Conservation (phyloP, 2,888 invertebrate genomes). For the Thera obeliscata region DNA sequence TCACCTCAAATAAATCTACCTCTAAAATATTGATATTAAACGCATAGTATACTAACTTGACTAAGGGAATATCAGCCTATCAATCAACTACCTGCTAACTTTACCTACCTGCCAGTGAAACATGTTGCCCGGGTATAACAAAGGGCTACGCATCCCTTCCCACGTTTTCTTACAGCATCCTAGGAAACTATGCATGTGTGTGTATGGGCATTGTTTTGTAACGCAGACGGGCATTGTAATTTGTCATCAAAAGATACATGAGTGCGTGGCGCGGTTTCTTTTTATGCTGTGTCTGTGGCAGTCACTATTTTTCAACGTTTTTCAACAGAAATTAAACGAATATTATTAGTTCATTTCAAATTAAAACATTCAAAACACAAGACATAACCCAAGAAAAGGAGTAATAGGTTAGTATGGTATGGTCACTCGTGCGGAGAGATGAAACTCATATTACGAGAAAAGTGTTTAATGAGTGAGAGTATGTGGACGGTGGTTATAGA, state of each 20-base stretch:
- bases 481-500: too few species aligned
- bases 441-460: too few species aligned
- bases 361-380: too few species aligned
- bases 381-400: too few species aligned
- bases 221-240: constrained; percentile 41
- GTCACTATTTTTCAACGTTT: neutral
- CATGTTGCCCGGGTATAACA: constrained; percentile 36
- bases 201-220: constrained; percentile 35
- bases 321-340: too few species aligned
- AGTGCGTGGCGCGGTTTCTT: constrained; percentile 24
- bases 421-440: too few species aligned
- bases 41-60: constrained; percentile 28
- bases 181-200: constrained; percentile 35
- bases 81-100: constrained; percentile 38
- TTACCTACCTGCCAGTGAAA: constrained; percentile 41
- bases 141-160: constrained; percentile 39
- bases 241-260: constrained; percentile 41
- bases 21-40: too few species aligned
- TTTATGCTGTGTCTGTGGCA: constrained; percentile 1
- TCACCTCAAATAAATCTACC: neutral
- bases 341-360: too few species aligned
- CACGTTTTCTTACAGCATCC: constrained; percentile 27
- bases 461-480: too few species aligned
- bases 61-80: constrained; percentile 35
- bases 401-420: too few species aligned